phyloP scores from a whole-genome alignment of 2,113 vertebrate genomes.

The Alectura lathami region DNA sequence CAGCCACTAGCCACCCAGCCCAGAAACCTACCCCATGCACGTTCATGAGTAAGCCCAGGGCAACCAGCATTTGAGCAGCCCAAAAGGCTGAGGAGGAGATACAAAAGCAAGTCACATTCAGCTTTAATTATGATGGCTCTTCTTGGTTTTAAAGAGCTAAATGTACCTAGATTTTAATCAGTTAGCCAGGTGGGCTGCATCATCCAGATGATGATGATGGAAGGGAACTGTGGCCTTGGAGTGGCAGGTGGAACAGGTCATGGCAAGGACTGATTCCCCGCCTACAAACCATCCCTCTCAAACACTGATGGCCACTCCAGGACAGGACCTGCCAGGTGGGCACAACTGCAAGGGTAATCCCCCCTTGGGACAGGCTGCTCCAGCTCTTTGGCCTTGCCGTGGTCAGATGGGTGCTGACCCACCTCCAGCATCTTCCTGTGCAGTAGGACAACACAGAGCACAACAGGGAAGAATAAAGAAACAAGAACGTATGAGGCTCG shows the following conservation, averaged over 20 bases:
- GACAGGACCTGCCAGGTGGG: rapidly evolving
- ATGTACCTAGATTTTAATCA: neutral
- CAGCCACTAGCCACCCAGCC: neutral
- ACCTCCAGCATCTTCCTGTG: neutral
- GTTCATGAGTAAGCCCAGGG: neutral
- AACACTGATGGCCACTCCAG: neutral
- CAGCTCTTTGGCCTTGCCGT: neutral
- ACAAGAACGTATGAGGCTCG: neutral
- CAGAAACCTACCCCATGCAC: neutral
- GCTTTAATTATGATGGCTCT: neutral
- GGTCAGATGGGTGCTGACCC: neutral
- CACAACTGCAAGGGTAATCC: neutral
- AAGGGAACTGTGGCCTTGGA: neutral
- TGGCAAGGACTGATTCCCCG: rapidly evolving
- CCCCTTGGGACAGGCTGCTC: neutral
- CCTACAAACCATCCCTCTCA: neutral
- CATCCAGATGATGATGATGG: neutral
- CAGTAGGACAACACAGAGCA: neutral
- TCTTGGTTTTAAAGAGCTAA: neutral
- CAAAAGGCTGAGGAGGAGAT: neutral
- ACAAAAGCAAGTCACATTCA: neutral
- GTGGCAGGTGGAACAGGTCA: neutral
- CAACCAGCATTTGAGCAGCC: neutral
- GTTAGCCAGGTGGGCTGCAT: neutral
- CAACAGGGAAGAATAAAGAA: neutral